Conservation (phyloP, 2,113 vertebrate genomes). For the Lonchura striata region DNA sequence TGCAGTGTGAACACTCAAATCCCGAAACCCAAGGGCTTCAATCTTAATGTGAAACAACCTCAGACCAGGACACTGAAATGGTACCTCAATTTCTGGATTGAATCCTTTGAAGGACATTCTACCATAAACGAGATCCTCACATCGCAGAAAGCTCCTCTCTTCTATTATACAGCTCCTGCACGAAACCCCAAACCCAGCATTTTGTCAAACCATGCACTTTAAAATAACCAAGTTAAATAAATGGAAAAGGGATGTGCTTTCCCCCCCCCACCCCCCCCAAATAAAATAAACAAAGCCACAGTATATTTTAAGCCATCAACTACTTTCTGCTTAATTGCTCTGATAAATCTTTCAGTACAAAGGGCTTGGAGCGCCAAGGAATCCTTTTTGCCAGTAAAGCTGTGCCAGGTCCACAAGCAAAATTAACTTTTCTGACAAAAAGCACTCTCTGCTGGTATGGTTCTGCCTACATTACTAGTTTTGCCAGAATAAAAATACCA, state of each 20-base stretch:
- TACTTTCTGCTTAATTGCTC: slow-evolving; percentile 32
- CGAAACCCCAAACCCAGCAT: slow-evolving; percentile 24
- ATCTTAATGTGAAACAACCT: neutral
- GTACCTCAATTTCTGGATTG: slow-evolving; percentile 95
- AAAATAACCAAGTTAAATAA: slow-evolving; percentile 30
- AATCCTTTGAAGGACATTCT: slow-evolving; percentile 95
- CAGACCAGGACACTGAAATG: neutral
- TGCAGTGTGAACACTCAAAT: neutral
- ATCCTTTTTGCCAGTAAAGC: slow-evolving; percentile 20
- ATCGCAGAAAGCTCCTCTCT: slow-evolving; percentile 88
- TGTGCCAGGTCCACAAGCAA: slow-evolving; percentile 38
- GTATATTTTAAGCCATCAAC: slow-evolving; percentile 24
- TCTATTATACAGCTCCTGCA: slow-evolving; percentile 87
- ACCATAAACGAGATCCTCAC: slow-evolving; percentile 89
- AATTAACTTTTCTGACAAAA: slow-evolving; percentile 53
- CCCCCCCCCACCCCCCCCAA: neutral
- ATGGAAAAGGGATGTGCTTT: neutral
- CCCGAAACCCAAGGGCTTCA: neutral
- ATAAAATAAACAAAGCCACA: slow-evolving; percentile 36
- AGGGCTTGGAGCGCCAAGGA: slow-evolving; percentile 22
- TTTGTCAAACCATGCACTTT: neutral
- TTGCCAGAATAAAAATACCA: slow-evolving; percentile 55
- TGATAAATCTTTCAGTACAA: slow-evolving; percentile 49
- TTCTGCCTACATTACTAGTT: slow-evolving; percentile 27
- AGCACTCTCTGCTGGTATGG: slow-evolving; percentile 20